Conservation (phyloP, 2,888 invertebrate species). For the Campoletis raptor region DNA sequence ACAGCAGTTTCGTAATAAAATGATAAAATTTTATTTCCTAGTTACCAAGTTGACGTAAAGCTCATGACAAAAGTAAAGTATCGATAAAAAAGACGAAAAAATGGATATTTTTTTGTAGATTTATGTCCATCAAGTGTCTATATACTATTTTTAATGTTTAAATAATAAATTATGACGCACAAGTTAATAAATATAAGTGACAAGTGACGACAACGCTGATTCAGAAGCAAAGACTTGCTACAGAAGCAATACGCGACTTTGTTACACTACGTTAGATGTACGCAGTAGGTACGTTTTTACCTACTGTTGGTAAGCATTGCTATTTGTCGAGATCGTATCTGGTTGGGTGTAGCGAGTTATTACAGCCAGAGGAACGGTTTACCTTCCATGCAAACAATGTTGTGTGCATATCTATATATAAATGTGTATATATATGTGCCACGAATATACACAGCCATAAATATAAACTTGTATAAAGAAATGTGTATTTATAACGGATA, state of each 20-base stretch:
- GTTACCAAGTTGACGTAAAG: too few species aligned
- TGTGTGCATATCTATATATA: neutral
- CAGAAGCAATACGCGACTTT: constrained; percentile 16
- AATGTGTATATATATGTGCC: neutral
- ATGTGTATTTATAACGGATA: constrained; percentile 13
- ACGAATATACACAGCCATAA: neutral
- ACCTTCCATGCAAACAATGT: constrained; percentile 52
- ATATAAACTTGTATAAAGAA: neutral
- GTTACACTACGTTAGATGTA: constrained; percentile 26
- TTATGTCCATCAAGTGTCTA: too few species aligned
- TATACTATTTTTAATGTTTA: too few species aligned
- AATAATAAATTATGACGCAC: neutral
- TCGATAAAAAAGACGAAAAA: too few species aligned
- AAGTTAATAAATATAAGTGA: neutral
- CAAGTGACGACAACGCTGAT: constrained; percentile 2
- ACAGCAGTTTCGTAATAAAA: too few species aligned
- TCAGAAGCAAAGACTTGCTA: constrained; percentile 51
- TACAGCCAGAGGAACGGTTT: constrained; percentile 77
- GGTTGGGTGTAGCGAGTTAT: constrained; percentile 82
- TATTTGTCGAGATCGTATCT: constrained; percentile 83
- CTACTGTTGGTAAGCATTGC: constrained; percentile 79
- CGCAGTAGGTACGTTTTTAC: constrained; percentile 51
- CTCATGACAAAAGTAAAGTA: too few species aligned
- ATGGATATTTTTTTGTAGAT: too few species aligned
- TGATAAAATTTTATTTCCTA: too few species aligned